A percentile compares a stretch with the other conserved stretches of the same genome.
Conservation (phyloP, 2,113 vertebrate genomes). For the Otocyon megalotis region DNA sequence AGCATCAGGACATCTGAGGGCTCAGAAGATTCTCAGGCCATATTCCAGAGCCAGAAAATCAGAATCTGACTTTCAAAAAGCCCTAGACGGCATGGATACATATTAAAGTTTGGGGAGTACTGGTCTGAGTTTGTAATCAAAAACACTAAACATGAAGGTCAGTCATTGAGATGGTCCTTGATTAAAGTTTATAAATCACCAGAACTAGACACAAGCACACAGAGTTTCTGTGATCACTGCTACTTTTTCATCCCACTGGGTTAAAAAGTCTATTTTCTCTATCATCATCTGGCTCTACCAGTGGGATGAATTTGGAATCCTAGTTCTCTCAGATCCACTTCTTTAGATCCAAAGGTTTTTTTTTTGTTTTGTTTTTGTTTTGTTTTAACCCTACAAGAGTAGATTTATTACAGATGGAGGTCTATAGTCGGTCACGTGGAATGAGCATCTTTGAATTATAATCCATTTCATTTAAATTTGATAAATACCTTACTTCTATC, state of each 20-base stretch:
- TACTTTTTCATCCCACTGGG: neutral
- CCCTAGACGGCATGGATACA: neutral
- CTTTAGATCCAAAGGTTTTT: neutral
- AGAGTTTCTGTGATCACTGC: neutral
- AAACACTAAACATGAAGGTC: neutral
- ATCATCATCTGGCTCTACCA: neutral
- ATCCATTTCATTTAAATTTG: neutral
- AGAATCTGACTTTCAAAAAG: neutral
- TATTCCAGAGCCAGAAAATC: neutral
- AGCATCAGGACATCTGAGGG: rapidly evolving
- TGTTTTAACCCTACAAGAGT: neutral
- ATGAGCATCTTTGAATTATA: neutral
- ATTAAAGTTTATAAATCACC: neutral
- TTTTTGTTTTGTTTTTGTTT: neutral
- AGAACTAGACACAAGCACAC: neutral
- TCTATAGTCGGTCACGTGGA: neutral
- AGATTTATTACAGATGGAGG: neutral
- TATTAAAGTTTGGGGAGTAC: neutral
- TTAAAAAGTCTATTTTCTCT: neutral
- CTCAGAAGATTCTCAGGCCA: neutral
- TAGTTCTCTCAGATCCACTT: neutral
- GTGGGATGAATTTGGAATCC: neutral
- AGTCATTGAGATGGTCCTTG: neutral
- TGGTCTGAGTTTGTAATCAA: neutral
- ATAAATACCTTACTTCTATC: neutral